These are phyloP conservation scores for Hucho hucho DNA, from an alignment of 2,113 vertebrate species.

Conservation along the genomic window DNA sequence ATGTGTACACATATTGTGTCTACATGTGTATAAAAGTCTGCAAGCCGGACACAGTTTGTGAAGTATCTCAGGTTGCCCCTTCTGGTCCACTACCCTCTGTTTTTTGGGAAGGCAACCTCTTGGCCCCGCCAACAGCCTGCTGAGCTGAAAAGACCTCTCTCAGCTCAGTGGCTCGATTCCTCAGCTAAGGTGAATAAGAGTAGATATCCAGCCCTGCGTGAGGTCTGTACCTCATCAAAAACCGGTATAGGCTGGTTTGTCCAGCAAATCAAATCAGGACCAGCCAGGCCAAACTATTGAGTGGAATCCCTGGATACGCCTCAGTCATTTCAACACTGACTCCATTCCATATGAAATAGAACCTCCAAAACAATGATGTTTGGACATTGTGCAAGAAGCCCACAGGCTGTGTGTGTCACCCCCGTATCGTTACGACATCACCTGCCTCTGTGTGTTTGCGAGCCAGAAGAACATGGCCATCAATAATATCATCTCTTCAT, in stretches of 20 bases:
- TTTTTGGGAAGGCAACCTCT: conserved; percentile 54
- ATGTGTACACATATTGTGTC: background rate
- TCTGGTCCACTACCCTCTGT: conserved; percentile 52
- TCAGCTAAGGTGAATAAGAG: conserved; percentile 59
- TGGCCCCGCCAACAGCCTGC: conserved; percentile 24
- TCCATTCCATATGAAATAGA: conserved; percentile 35
- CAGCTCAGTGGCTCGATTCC: conserved; percentile 34
- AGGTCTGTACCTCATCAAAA: conserved; percentile 67
- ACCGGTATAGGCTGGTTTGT: conserved; percentile 61
- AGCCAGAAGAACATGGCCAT: no score
- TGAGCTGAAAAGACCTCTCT: conserved; percentile 35
- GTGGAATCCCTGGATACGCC: conserved; percentile 43
- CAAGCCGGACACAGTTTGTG: conserved; percentile 6
- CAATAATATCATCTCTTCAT: no score
- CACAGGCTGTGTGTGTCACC: no score
- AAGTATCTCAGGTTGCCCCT: conserved; percentile 57
- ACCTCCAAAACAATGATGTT: no score
- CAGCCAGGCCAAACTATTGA: conserved; percentile 58
- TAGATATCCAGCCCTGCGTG: conserved; percentile 62
- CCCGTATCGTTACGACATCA: no score
- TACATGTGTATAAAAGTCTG: background rate
- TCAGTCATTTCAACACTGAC: conserved; percentile 47
- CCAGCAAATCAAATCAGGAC: conserved; percentile 58
- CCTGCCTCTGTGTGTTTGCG: no score
- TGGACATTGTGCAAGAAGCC: no score